These are phyloP conservation scores for Tokudaia tokunoshimensis DNA, from an alignment of 2,797 vertebrate species.

Conservation along the genomic window DNA sequence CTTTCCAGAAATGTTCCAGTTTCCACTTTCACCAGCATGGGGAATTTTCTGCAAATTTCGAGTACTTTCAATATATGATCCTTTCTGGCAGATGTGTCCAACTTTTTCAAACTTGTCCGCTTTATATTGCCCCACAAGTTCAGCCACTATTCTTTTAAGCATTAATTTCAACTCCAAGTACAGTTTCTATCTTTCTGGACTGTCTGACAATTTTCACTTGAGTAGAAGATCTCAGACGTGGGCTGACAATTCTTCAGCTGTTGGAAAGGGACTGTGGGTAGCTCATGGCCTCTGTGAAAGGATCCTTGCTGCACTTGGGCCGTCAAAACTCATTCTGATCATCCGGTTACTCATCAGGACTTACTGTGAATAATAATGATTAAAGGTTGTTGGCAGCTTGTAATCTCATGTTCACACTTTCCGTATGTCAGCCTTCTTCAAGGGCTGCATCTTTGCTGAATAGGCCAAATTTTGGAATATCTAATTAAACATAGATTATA, in stretches of 20 bases:
- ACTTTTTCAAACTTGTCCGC: constrained; percentile 61
- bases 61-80: constrained; percentile 52
- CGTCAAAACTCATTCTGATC: not conserved
- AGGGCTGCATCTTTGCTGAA: constrained; percentile 60
- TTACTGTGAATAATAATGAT: constrained; percentile 60
- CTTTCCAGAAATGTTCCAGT: constrained; percentile 52
- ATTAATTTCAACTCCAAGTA: not conserved
- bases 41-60: constrained; percentile 1
- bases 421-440: constrained; percentile 65
- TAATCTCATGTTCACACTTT: constrained; percentile 59
- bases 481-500: constrained; percentile 62
- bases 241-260: not conserved
- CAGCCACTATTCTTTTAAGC: constrained; percentile 14
- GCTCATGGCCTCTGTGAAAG: not conserved
- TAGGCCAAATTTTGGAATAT: constrained; percentile 58
- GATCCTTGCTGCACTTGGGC: not conserved
- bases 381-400: constrained; percentile 69
- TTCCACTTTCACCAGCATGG: not conserved
- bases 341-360: constrained; percentile 23
- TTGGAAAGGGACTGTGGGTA: not conserved
- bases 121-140: not conserved
- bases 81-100: constrained; percentile 40
- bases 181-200: constrained; percentile 48
- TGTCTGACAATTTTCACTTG: not conserved
- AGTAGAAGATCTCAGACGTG: constrained; percentile 15